Conservation (phyloP, 2,797 vertebrate species). For the Enoplosus armatus region DNA sequence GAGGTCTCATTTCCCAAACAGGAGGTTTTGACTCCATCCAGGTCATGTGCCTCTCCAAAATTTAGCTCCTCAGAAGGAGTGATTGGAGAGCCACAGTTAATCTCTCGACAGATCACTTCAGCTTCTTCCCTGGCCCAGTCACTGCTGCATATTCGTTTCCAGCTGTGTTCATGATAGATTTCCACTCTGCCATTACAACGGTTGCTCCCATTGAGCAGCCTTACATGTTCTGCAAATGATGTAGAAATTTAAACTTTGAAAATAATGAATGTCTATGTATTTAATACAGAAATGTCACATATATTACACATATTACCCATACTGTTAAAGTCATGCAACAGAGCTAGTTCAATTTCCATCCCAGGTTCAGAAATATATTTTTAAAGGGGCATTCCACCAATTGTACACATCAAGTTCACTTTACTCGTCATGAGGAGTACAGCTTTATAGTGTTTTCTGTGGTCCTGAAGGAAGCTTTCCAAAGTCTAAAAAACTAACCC, state of each 20-base stretch:
- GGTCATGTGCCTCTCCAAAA: constrained; percentile 42
- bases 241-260: neutral
- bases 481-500: neutral
- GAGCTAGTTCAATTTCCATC: no score
- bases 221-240: constrained; percentile 59
- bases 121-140: constrained; percentile 53
- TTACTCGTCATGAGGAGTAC: neutral
- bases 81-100: constrained; percentile 63
- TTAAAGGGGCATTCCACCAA: no score
- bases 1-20: constrained; percentile 77
- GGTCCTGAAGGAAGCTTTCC: neutral
- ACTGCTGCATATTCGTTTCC: constrained; percentile 70
- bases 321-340: no score
- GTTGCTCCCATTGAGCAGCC: constrained; percentile 66
- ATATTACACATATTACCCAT: no score
- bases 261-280: neutral
- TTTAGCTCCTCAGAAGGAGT: accelerated
- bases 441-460: no score
- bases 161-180: constrained; percentile 34
- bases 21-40: constrained; percentile 49
- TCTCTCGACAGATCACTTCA: constrained; percentile 75
- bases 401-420: neutral
- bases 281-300: no score
- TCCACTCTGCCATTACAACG: constrained; percentile 75
- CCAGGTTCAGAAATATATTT: no score